These are phyloP conservation scores for Steinernema carpocapsae DNA, from an alignment of 2,888 invertebrate species.

Conservation along the genomic window DNA sequence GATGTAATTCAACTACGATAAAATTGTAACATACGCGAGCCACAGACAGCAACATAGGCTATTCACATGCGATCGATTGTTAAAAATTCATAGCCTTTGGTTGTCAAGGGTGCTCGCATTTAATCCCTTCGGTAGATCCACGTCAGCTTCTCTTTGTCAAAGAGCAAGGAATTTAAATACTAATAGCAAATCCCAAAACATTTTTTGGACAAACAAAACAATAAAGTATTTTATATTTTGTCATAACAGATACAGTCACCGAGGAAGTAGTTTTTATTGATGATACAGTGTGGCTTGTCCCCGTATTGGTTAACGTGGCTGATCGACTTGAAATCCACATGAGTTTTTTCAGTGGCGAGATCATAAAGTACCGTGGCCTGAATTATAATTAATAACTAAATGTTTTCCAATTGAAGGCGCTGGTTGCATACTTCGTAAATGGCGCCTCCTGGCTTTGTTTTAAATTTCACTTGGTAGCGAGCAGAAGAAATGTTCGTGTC, in stretches of 20 bases:
- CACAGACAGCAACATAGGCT: too few relatives aligned
- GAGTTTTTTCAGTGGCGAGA: constrained; percentile 69
- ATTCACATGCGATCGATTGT: too few relatives aligned
- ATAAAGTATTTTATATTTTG: constrained; percentile 40
- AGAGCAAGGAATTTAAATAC: too few relatives aligned
- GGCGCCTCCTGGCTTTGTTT: constrained; percentile 78
- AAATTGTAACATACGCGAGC: too few relatives aligned
- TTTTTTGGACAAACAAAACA: too few relatives aligned
- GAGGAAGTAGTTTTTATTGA: constrained; percentile 58
- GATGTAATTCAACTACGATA: too few relatives aligned
- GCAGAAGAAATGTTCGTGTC: constrained; percentile 74
- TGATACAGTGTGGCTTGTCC: constrained; percentile 79
- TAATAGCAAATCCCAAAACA: too few relatives aligned
- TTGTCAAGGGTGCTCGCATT: too few relatives aligned
- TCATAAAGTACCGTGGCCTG: constrained; percentile 21
- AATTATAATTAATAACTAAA: not conserved
- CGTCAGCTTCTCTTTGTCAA: too few relatives aligned
- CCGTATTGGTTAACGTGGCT: constrained; percentile 84
- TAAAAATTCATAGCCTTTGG: too few relatives aligned
- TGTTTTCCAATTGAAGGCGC: too few relatives aligned
- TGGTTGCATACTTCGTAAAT: constrained; percentile 81
- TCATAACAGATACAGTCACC: constrained; percentile 61
- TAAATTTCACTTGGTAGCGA: constrained; percentile 81
- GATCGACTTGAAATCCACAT: constrained; percentile 77
- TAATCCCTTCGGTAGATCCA: too few relatives aligned